Evolutionary conservation across 2,888 invertebrate genomes (phyloP).

Genomic region (Tillus elongatus): DNA sequence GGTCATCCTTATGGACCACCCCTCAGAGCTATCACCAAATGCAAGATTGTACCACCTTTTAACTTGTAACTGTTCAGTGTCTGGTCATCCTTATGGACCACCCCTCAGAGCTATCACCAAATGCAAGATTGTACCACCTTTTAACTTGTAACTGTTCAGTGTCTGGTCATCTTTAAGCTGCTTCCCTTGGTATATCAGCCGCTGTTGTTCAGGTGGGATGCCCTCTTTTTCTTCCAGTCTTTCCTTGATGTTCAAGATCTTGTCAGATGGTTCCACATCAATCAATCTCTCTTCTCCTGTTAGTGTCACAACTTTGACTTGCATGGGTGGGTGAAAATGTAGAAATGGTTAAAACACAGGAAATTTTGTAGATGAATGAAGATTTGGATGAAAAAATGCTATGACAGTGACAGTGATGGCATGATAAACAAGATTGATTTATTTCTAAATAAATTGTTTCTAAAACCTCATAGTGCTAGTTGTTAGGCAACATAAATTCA

Average conservation of each 20-base stretch:
- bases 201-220: conserved; percentile 37
- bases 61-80: conserved; percentile 36
- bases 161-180: conserved; percentile 38
- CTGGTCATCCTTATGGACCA: conserved; percentile 37
- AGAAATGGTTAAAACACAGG: not conserved
- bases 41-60: conserved; percentile 34
- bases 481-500: too few species aligned
- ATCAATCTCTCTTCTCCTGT: conserved; percentile 37
- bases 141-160: conserved; percentile 35
- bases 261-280: conserved; percentile 36
- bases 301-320: conserved; percentile 37
- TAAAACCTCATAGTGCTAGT: too few species aligned
- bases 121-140: conserved; percentile 35
- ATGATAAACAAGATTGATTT: too few species aligned
- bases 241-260: conserved; percentile 34
- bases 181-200: conserved; percentile 37
- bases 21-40: conserved; percentile 37
- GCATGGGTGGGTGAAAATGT: too few species aligned
- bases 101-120: conserved; percentile 38
- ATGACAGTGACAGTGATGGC: too few species aligned
- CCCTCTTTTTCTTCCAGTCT: conserved; percentile 39
- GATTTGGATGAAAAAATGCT: not conserved
- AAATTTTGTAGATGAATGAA: not conserved
- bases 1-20: conserved; percentile 39
- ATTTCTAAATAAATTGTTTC: too few species aligned